Base-by-base conservation (phyloP, 2,113 vertebrate species). In the Chamaetylas fuelleborni region DNA sequence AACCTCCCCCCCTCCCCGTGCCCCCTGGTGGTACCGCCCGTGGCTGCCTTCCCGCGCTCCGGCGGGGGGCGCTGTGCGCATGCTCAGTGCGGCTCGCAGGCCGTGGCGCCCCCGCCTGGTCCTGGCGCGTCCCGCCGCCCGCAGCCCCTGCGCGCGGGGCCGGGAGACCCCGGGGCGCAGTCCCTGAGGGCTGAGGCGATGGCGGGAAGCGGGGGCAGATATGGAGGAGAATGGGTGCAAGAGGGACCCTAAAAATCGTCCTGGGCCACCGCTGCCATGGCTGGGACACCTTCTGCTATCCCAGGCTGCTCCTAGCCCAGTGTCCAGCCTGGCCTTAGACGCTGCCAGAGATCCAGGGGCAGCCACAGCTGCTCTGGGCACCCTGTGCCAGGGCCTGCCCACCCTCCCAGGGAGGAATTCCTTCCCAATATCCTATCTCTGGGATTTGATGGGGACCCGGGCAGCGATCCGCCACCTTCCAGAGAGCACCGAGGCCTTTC, bases 171-270 rank as follows among this genome's bases (percentile, higher is more conserved):
- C 45, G 53, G 72, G 45, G 43, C 11, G 28, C 14, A 1, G n/a
- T 2, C 6, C 18, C 28, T 77, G 2, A 14, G 72, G 45, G 31
- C 31, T 1, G 72, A 6, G 56, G 19, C 10, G 12, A 5, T 71
- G 85, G 33, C 73, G 73, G 65, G 24, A 12, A 23, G 5, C 0
- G n/a, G 31, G 11, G 16, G 2, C 9, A 0, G 11, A 0, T 1
- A 2, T 2, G 34, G 42, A 8, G 14, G 17, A 7, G 11, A 5
- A 23, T 9, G 16, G 2, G 24, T 28, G 64, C 6, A 5, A 24
- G 24, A 2, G 7, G 7, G 5, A 31, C 7, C 8, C 2, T 14
- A 42, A 56, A 56, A 6, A 56, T 48, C 17, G 5, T 12, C 14
- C 54, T 2, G 11, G 6, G 10, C 29, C 31, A 6, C 17, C 1